Evolutionary conservation across 2,888 invertebrate genomes (phyloP).

Genomic region (Malthinus seriepunctatus): DNA sequence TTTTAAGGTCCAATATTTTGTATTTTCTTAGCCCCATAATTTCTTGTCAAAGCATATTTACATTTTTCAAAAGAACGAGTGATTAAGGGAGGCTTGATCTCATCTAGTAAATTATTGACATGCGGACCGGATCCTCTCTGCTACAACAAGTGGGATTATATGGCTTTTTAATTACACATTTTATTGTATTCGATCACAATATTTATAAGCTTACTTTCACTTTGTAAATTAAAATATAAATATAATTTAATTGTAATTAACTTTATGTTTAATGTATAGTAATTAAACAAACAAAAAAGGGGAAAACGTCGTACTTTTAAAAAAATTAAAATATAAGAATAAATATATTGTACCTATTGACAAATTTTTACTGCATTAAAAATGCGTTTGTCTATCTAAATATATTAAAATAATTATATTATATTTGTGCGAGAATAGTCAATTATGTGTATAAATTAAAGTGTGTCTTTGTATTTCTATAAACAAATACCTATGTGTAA

Average conservation of each 20-base stretch:
- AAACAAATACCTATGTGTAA: slow-evolving; percentile 15
- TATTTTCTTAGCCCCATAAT: no score
- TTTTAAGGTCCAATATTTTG: no score
- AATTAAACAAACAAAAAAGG: slow-evolving; percentile 20
- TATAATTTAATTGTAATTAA: slow-evolving; percentile 10
- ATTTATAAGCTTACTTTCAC: no score
- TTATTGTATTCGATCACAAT: no score
- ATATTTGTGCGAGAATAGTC: slow-evolving; percentile 20
- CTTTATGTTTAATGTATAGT: slow-evolving; percentile 20
- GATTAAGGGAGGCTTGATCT: no score
- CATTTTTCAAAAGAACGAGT: no score
- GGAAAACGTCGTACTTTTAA: slow-evolving; percentile 25
- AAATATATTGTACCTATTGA: not conserved
- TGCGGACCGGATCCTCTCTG: no score
- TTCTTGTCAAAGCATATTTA: no score
- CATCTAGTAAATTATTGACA: no score
- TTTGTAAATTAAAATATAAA: not conserved
- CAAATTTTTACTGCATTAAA: no score
- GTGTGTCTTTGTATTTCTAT: slow-evolving; percentile 22
- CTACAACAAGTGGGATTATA: no score
- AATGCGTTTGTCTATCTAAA: not conserved
- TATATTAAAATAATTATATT: slow-evolving; percentile 1
- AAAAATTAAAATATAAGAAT: slow-evolving; percentile 7
- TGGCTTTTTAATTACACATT: no score
- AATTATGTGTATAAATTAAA: slow-evolving; percentile 25